Percentiles rank a stretch among this genome's conserved stretches.
These are phyloP conservation scores for Ailurus styani DNA, from an alignment of 2,113 vertebrate species.

Conservation along the genomic window DNA sequence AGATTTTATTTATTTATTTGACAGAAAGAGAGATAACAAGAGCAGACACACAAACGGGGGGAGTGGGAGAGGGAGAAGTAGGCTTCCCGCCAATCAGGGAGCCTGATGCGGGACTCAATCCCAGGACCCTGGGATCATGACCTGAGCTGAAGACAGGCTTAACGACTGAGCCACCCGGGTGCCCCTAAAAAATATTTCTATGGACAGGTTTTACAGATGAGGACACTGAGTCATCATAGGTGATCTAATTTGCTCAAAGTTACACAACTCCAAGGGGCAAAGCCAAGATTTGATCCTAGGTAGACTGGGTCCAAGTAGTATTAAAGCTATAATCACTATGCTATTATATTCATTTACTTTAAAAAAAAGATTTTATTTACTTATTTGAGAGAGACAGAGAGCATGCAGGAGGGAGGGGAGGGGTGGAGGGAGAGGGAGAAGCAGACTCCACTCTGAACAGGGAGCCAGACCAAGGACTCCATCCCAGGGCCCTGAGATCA, in stretches of 20 bases:
- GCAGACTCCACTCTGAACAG: not conserved
- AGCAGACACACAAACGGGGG: no score
- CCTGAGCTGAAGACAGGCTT: no score
- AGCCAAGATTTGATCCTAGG: not conserved
- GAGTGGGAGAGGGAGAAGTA: no score
- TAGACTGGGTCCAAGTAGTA: accelerated
- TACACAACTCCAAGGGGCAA: not conserved
- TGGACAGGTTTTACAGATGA: not conserved
- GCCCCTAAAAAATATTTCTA: not conserved
- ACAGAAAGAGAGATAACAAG: no score
- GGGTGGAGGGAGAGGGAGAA: not conserved
- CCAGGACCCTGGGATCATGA: no score
- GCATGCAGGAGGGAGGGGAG: accelerated
- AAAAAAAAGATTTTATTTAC: not conserved
- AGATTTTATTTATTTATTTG: no score
- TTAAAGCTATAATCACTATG: not conserved
- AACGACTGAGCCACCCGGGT: no score
- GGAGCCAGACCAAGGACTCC: not conserved
- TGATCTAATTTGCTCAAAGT: not conserved
- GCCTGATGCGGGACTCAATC: no score
- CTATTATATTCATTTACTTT: not conserved
- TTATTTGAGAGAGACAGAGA: not conserved
- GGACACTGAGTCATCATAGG: not conserved
- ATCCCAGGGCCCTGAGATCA: not conserved
- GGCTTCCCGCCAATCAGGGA: no score